phyloP scores from a whole-genome alignment of 2,888 invertebrate species.

The Pomacea canaliculata region DNA sequence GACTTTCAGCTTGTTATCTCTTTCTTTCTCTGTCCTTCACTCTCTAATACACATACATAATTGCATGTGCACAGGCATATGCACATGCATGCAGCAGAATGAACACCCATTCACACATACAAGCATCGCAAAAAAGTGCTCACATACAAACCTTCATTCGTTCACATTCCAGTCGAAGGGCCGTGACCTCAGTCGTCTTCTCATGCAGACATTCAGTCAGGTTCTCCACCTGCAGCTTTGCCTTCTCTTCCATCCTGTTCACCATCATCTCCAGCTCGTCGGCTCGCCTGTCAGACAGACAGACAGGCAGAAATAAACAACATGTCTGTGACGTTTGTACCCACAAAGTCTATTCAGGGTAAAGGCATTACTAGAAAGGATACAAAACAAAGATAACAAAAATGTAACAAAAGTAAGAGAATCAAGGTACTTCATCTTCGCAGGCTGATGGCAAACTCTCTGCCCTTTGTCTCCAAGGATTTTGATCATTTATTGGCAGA shows the following conservation, averaged over 20 bases:
- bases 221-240: conserved; percentile 54
- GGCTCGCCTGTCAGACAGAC: conserved; percentile 47
- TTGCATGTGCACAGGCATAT: too few relatives aligned
- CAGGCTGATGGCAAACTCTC: too few relatives aligned
- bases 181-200: conserved; percentile 53
- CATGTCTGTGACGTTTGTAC: neutral
- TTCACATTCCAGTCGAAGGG: conserved; percentile 59
- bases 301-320: neutral
- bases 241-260: conserved; percentile 58
- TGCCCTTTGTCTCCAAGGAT: too few relatives aligned
- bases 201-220: conserved; percentile 56
- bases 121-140: too few relatives aligned
- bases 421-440: too few relatives aligned
- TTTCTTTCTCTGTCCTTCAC: too few relatives aligned
- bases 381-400: neutral
- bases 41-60: too few relatives aligned
- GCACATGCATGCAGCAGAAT: too few relatives aligned
- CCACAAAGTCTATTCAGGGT: too few relatives aligned
- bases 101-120: too few relatives aligned
- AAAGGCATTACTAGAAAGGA: neutral
- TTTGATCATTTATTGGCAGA: too few relatives aligned
- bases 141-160: conserved; percentile 55
- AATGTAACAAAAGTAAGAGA: neutral
- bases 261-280: conserved; percentile 62
- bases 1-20: too few relatives aligned